phyloP scores from a whole-genome alignment of 35 echinoderm and acorn worm genomes.

The Apostichopus japonicus region DNA sequence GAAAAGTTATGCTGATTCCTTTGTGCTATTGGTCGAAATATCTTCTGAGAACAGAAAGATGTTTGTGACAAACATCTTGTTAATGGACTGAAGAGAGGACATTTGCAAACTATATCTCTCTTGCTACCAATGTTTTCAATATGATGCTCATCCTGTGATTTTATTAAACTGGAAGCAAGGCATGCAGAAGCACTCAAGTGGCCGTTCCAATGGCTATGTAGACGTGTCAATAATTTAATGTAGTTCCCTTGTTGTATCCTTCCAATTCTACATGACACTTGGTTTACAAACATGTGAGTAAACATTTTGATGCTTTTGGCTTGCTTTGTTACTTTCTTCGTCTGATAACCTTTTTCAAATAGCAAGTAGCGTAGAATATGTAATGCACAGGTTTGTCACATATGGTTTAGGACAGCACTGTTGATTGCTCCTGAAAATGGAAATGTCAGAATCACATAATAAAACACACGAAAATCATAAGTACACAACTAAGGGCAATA shows the following conservation, averaged over 20 bases:
- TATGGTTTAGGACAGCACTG: too few relatives aligned
- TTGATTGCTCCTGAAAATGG: too few relatives aligned
- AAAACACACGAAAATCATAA: too few relatives aligned
- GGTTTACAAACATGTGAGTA: neutral
- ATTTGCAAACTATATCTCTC: neutral
- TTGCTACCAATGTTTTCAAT: neutral
- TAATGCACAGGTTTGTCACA: too few relatives aligned
- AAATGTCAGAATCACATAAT: too few relatives aligned
- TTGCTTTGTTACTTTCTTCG: too few relatives aligned
- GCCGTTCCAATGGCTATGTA: neutral
- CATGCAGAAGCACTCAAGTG: neutral
- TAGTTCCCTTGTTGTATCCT: neutral
- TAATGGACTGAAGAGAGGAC: neutral
- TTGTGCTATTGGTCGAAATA: neutral
- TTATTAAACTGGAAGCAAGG: neutral
- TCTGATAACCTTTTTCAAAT: too few relatives aligned
- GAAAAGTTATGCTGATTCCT: slow-evolving; percentile 37
- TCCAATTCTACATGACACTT: neutral
- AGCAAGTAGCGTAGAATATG: too few relatives aligned
- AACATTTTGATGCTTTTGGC: neutral
- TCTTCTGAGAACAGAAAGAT: neutral
- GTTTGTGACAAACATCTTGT: neutral
- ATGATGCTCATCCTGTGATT: neutral
- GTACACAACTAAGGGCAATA: too few relatives aligned
- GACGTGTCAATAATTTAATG: neutral